Conservation (phyloP, 2,113 vertebrate genomes). For the Aldabrachelys gigantea region DNA sequence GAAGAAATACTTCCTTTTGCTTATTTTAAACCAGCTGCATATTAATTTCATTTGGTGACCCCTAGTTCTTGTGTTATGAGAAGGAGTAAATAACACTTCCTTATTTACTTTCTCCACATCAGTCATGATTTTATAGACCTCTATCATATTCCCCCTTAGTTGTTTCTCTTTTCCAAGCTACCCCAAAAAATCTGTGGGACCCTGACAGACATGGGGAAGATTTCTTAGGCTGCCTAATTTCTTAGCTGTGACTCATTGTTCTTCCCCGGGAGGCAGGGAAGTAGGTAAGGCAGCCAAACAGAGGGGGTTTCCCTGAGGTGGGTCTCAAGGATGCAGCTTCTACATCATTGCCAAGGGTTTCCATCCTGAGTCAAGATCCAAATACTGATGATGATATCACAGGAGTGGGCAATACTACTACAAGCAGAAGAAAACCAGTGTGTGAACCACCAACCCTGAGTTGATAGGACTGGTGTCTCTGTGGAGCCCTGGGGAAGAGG, state of each 20-base stretch:
- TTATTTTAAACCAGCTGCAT: no score
- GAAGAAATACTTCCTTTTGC: no score
- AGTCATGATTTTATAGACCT: no score
- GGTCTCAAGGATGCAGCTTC: neutral
- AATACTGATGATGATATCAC: neutral
- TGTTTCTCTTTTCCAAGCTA: no score
- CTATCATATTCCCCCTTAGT: no score
- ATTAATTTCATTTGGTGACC: no score
- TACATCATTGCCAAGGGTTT: neutral
- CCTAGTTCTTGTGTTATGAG: no score
- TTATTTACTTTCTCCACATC: no score
- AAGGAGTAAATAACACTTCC: no score
- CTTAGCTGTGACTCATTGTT: neutral
- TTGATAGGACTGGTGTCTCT: neutral
- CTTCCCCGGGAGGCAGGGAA: neutral
- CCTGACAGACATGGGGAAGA: neutral
- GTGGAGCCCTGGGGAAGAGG: neutral
- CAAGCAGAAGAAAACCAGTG: neutral
- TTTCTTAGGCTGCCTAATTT: no score
- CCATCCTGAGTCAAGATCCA: neutral
- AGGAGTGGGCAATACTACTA: neutral
- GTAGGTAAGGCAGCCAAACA: neutral
- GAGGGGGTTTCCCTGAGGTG: neutral
- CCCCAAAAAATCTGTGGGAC: neutral
- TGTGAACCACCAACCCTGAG: neutral